A percentile compares a stretch with the other conserved stretches of the same genome.
Evolutionary conservation across 2,888 invertebrate species (phyloP).

Genomic region (Mongoloraphidia duomilia): DNA sequence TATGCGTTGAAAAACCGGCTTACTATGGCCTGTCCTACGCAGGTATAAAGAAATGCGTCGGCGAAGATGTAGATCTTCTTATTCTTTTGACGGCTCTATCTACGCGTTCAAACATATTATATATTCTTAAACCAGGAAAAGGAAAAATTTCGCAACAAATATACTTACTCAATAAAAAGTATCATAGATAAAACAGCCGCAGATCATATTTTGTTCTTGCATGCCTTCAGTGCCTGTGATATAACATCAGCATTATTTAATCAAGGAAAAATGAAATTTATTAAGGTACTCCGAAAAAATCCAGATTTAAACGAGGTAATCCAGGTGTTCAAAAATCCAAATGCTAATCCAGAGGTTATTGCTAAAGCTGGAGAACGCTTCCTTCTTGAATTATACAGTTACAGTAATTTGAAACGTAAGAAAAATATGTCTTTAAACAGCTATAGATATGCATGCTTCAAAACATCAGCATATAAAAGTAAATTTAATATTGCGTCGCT

Average conservation of each 20-base stretch:
- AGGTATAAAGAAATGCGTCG: too few species aligned
- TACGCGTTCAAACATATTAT: neutral
- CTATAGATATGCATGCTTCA: constrained; percentile 10
- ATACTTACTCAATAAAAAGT: constrained; percentile 15
- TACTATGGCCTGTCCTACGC: too few species aligned
- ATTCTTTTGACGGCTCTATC: neutral
- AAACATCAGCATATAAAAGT: constrained; percentile 12
- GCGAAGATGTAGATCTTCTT: too few species aligned
- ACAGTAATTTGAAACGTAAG: constrained; percentile 5
- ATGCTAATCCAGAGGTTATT: constrained; percentile 15
- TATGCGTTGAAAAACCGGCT: too few species aligned
- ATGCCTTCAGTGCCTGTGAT: constrained; percentile 18
- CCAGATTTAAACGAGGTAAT: constrained; percentile 13
- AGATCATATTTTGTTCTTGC: constrained; percentile 17
- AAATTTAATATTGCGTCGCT: constrained; percentile 11
- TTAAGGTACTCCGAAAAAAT: constrained; percentile 14
- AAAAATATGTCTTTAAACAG: constrained; percentile 12
- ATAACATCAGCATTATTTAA: constrained; percentile 18
- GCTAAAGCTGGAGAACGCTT: too few species aligned
- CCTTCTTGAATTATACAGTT: constrained; percentile 10
- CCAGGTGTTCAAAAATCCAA: constrained; percentile 13
- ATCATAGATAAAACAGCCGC: constrained; percentile 13
- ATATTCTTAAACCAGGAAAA: neutral
- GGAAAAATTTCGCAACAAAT: constrained; percentile 8
- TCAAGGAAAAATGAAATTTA: constrained; percentile 16